A percentile compares a stretch with the other conserved stretches of the same genome.
Conservation (phyloP, 2,113 vertebrate species). For the Bombycilla garrulus region DNA sequence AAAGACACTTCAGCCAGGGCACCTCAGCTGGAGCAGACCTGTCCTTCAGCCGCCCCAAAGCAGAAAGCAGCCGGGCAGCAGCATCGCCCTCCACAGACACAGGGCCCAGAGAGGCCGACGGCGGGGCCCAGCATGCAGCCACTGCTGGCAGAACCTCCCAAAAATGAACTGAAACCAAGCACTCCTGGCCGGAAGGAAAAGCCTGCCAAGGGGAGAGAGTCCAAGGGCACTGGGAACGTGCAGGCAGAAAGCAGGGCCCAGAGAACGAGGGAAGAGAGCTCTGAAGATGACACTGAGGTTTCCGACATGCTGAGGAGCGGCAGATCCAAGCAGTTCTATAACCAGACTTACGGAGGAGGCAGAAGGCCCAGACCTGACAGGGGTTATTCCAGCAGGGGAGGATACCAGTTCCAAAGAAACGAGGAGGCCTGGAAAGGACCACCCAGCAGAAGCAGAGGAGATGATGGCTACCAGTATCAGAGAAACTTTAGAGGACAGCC, state of each 20-base stretch:
- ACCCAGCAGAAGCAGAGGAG: constrained; percentile 71
- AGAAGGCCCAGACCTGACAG: constrained; percentile 74
- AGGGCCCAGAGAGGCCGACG: not conserved
- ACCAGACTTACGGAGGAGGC: constrained; percentile 72
- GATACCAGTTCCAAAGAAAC: constrained; percentile 67
- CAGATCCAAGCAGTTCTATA: constrained; percentile 79
- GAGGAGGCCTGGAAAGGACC: constrained; percentile 79
- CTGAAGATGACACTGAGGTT: constrained; percentile 78
- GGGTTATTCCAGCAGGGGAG: constrained; percentile 71
- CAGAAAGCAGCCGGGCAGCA: constrained; percentile 40
- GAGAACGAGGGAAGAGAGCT: constrained; percentile 76
- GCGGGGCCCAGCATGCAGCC: not conserved
- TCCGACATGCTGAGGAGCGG: constrained; percentile 75
- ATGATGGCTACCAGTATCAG: constrained; percentile 71
- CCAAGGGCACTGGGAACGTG: not conserved
- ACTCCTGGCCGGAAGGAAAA: constrained; percentile 57
- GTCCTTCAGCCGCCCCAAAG: not conserved
- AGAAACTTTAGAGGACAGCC: constrained; percentile 72
- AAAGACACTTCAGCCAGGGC: constrained; percentile 38
- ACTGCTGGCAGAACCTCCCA: not conserved
- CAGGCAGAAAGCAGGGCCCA: constrained; percentile 62
- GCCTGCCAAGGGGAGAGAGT: constrained; percentile 54
- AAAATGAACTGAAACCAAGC: constrained; percentile 32
- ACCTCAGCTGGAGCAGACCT: constrained; percentile 2
- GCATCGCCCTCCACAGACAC: not conserved